Base-by-base conservation (phyloP, 1,140 invertebrate species). In the Neuroterus valhalla region DNA sequence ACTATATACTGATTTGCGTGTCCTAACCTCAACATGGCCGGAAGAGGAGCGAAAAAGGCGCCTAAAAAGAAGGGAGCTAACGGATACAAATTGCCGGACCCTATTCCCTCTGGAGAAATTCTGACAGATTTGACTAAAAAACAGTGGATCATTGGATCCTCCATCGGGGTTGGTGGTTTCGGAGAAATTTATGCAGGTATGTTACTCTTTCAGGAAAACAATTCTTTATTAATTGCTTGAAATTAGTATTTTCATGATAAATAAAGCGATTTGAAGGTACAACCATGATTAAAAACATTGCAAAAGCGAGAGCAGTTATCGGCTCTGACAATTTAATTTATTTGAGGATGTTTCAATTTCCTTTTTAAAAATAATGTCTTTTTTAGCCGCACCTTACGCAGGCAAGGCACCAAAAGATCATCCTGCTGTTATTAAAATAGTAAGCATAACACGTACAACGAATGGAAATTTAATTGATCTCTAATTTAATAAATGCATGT, bases 111-210 rank as follows among this genome's bases (percentile, higher is more conserved):
- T 46, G 96, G 96, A 31, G 94, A 94, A 85, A 89, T 97, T 73
- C 87, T 98, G 23, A 92, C 91, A 45, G 96, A 98, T 89, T 85
- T 94, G 11, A 87, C 90, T 12, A 94, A 94, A 80, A 94, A 94
- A 75, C 90, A 94, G 85, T 98, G 97, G 97, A 93, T 92, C 75
- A 92, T 98, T 66, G 96, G 96, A 1, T 91, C 93, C 23, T 96
- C 96, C 0, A 96, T 98, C 70, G 97, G 97, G 1, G 91, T 94
- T 73, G 97, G 97, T n/a, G 97, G 97, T 44, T 98, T 98, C 90
- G 97, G 97, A 1, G 95, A 97, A 88, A 97, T 98, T 82, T 98
- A 98, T 87, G 92, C 94, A 23, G 96, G 95, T 85, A 86, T 23
- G 19, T 70, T n/a, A 17, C 31, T 8, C 6, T 38, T 38, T 8